These are phyloP conservation scores for Epinotia nisella DNA, from an alignment of 2,888 invertebrate species.

Conservation along the genomic window DNA sequence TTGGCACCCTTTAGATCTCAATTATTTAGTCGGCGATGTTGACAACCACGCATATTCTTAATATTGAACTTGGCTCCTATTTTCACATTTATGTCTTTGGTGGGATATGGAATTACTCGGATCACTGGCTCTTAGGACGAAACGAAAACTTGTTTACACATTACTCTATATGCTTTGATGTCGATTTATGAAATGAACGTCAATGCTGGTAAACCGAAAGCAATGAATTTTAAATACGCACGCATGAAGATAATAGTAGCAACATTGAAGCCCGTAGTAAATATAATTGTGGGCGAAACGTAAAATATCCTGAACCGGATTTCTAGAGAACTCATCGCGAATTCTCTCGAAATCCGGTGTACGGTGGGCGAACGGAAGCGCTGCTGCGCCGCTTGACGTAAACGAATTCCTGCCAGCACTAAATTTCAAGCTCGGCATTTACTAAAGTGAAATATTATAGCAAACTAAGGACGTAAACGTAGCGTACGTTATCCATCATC, in stretches of 20 bases:
- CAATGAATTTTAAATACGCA: neutral
- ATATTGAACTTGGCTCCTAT: no score
- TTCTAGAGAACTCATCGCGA: no score
- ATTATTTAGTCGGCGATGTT: no score
- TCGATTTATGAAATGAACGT: slow-evolving; percentile 43
- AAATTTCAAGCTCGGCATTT: slow-evolving; percentile 19
- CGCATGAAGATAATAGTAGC: slow-evolving; percentile 2
- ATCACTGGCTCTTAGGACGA: slow-evolving; percentile 51
- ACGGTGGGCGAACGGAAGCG: slow-evolving; percentile 25
- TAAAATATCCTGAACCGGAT: slow-evolving; percentile 52
- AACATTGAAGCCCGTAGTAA: slow-evolving; percentile 21
- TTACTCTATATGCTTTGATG: slow-evolving; percentile 49
- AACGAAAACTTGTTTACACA: slow-evolving; percentile 53
- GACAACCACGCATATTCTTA: no score
- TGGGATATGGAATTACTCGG: slow-evolving; percentile 60
- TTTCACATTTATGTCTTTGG: no score
- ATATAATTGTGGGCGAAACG: slow-evolving; percentile 27
- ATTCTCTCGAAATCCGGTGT: slow-evolving; percentile 43
- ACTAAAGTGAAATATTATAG: slow-evolving; percentile 21
- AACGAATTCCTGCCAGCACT: slow-evolving; percentile 16
- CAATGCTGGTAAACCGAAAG: slow-evolving; percentile 14
- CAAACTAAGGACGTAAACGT: slow-evolving; percentile 1
- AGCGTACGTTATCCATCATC: neutral
- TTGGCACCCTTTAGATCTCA: no score
- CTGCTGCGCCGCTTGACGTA: slow-evolving; percentile 22